These are phyloP conservation scores for Melipona quadrifasciata DNA, from an alignment of 1,140 invertebrate species.

Conservation along the genomic window DNA sequence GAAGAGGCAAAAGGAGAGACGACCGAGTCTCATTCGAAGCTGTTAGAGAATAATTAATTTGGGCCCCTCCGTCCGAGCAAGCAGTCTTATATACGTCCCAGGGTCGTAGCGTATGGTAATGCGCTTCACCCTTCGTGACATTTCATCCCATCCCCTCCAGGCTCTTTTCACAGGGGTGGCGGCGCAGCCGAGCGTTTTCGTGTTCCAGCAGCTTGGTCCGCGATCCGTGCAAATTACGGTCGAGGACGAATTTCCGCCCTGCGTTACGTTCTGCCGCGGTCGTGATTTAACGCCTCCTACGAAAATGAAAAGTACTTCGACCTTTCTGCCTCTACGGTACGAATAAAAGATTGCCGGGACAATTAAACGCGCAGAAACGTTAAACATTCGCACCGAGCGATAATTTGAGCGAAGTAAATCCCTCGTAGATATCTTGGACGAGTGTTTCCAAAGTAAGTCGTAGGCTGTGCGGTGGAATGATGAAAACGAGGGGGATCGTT, in stretches of 20 bases:
- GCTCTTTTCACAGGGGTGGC: slow-evolving; percentile 32
- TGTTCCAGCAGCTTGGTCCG: slow-evolving; percentile 63
- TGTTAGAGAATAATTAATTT: slow-evolving; percentile 67
- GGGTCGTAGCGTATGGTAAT: slow-evolving; percentile 64
- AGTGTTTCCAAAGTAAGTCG: not conserved
- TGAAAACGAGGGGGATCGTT: not conserved
- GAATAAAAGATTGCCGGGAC: slow-evolving; percentile 20
- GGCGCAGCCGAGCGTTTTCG: slow-evolving; percentile 55
- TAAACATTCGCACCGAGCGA: not conserved
- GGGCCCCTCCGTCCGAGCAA: slow-evolving; percentile 34
- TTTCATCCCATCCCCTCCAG: slow-evolving; percentile 25
- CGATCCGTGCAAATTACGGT: slow-evolving; percentile 66
- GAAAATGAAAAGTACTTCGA: slow-evolving; percentile 46
- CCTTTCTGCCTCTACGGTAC: not conserved
- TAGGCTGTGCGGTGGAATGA: not conserved
- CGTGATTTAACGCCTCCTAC: slow-evolving; percentile 49
- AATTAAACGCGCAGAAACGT: not conserved
- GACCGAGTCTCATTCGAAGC: slow-evolving; percentile 48
- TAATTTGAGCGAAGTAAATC: not conserved
- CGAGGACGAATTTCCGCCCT: slow-evolving; percentile 55
- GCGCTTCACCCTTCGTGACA: slow-evolving; percentile 61
- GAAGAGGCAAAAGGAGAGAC: not conserved
- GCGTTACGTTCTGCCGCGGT: slow-evolving; percentile 47
- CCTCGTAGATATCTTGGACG: not conserved
- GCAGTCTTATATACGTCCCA: slow-evolving; percentile 57